phyloP scores from a whole-genome alignment of 2,888 invertebrate species.

The Polyommatus icarus region DNA sequence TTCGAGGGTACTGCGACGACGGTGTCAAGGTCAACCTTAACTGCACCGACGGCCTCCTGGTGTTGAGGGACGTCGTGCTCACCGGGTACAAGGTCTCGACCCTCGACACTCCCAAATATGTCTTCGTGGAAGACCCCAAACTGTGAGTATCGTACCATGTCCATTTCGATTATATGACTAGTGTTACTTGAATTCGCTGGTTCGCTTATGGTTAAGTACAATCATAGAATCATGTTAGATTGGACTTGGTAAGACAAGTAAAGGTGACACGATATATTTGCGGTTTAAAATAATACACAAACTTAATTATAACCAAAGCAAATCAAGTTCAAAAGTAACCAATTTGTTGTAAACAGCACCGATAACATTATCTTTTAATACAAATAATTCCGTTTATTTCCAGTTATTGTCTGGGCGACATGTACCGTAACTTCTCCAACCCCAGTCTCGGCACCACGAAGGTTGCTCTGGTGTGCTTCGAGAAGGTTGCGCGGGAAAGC shows the following conservation, averaged over 20 bases:
- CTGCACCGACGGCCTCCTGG: constrained; percentile 60
- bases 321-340: not conserved
- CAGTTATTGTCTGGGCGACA: constrained; percentile 64
- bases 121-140: constrained; percentile 62
- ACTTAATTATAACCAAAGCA: no score
- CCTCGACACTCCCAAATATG: constrained; percentile 57
- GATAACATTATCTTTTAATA: not conserved
- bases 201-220: no score
- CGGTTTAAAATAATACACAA: no score
- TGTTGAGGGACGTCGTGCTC: constrained; percentile 59
- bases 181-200: no score
- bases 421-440: constrained; percentile 52
- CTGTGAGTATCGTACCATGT: constrained; percentile 49
- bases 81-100: constrained; percentile 63
- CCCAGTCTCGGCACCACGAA: constrained; percentile 48
- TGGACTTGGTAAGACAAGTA: no score
- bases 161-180: not conserved
- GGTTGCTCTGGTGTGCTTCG: constrained; percentile 79
- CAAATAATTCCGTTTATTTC: constrained; percentile 33
- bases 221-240: no score
- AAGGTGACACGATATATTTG: no score
- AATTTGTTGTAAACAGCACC: not conserved
- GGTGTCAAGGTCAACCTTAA: constrained; percentile 48
- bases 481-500: constrained; percentile 84
- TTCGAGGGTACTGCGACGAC: constrained; percentile 51